phyloP scores from a whole-genome alignment of 2,888 invertebrate species.

The Drosophila putrida region DNA sequence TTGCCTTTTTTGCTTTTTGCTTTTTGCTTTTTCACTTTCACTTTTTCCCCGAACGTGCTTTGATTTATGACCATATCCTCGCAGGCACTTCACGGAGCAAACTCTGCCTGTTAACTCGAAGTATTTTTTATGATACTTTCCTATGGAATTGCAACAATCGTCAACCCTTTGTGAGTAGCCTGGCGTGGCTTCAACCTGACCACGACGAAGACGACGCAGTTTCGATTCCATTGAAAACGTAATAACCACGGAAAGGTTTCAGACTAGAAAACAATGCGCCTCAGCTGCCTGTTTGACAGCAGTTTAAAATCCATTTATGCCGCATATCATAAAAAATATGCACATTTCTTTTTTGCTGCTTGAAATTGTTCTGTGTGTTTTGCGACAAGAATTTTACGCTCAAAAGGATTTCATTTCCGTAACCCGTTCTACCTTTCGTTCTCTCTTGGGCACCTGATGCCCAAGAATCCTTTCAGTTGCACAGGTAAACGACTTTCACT shows the following conservation, averaged over 20 bases:
- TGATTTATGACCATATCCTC: conserved; percentile 66
- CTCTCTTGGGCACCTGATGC: conserved; percentile 71
- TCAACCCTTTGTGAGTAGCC: conserved; percentile 69
- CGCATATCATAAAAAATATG: conserved; percentile 75
- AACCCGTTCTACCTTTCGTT: conserved; percentile 41
- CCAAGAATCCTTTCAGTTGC: not conserved
- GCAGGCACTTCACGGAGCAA: conserved; percentile 14
- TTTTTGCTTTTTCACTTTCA: conserved; percentile 49
- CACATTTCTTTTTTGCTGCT: conserved; percentile 44
- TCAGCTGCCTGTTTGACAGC: conserved; percentile 74
- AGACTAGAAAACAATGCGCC: conserved; percentile 56
- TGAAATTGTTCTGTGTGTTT: conserved; percentile 75
- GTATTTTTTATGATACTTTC: conserved; percentile 61
- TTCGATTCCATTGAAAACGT: conserved; percentile 63
- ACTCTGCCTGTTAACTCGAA: conserved; percentile 5
- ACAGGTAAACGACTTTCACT: conserved; percentile 68
- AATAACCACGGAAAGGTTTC: conserved; percentile 38
- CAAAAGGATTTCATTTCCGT: conserved; percentile 24
- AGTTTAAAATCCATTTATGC: conserved; percentile 76
- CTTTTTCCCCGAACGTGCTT: conserved; percentile 54
- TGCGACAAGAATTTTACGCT: conserved; percentile 74
- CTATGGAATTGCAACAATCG: conserved; percentile 78
- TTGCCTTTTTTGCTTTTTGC: not conserved
- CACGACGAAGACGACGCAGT: conserved; percentile 27
- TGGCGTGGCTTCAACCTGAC: conserved; percentile 66